Base-by-base conservation (phyloP, 2,113 vertebrate species). In the Ranitomeya imitator region DNA sequence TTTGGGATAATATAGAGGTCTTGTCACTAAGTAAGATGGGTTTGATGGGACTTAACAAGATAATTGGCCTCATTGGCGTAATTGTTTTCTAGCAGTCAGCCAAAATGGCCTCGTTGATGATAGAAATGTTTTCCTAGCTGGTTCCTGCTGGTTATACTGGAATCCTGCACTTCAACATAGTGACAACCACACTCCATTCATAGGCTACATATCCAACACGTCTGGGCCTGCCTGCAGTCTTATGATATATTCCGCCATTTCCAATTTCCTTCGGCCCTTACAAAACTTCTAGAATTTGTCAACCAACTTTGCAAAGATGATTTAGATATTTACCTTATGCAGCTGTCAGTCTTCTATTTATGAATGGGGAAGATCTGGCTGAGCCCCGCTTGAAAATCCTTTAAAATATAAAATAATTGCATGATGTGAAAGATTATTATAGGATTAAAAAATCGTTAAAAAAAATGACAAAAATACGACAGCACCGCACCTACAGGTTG, bases 11-110 rank as follows among this genome's bases (percentile, higher is more conserved):
- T 83, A 52, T 7, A 10, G 81, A 45, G 63, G 61, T 13, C 63
- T 69, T 83, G 37, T 67, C 61, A 69, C 19, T 54, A 21, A 65
- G 37, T 65, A 4, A 52, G 61, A 65, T 45, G 23, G 18, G 7
- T 69, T 84, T 69, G 7, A 37, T 73, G 60, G n/a, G 52, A 21
- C 83, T 26, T 85, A 71, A 85, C 67, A 26, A 37, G 54, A 63
- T 84, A 85, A 85, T 85, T 73, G 83, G 67, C 37, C 52, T 71
- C 83, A 73, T 85, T 73, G 74, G 23, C 3, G 21, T 85, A 85
- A 85, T 85, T 73, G 67, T 85, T 85, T 85, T 73, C 54, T 59
- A 57, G 67, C 13, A 52, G 81, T 69, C 12, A 11, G 11, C 8
- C 60, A 67, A 54, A 69, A 69, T 69, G 14, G 21, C 61, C 60